Evolutionary conservation across 2,113 vertebrate species (phyloP).

Genomic region (Scomber japonicus): DNA sequence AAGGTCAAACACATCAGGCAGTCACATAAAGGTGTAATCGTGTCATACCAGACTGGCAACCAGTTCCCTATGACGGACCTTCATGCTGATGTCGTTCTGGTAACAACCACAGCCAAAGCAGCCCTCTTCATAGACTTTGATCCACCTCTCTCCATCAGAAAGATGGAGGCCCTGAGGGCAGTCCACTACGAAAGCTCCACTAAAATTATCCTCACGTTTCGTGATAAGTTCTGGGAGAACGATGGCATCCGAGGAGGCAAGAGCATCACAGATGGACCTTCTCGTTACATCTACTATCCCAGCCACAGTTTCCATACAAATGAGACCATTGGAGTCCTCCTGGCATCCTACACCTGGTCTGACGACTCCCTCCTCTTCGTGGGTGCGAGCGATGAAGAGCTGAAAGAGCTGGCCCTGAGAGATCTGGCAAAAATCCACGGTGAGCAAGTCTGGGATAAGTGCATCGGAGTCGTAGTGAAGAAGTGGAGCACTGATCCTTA

Average conservation of each 20-base stretch:
- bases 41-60: conserved; percentile 10
- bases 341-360: conserved; percentile 87
- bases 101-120: conserved; percentile 84
- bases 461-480: conserved; percentile 76
- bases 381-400: conserved; percentile 56
- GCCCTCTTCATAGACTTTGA: conserved; percentile 79
- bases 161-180: conserved; percentile 78
- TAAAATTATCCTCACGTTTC: conserved; percentile 85
- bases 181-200: conserved; percentile 83
- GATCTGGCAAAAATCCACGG: conserved; percentile 83
- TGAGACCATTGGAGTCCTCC: conserved; percentile 52
- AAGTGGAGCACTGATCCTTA: conserved; percentile 83
- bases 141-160: conserved; percentile 70
- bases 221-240: conserved; percentile 82
- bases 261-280: conserved; percentile 82
- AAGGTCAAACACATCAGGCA: conserved; percentile 43
- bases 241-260: conserved; percentile 52
- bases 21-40: background rate
- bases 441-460: conserved; percentile 19
- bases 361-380: conserved; percentile 80
- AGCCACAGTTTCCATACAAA: conserved; percentile 80
- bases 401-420: conserved; percentile 71
- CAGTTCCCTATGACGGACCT: background rate
- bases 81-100: conserved; percentile 64
- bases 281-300: conserved; percentile 86